phyloP scores from a whole-genome alignment of 2,888 invertebrate species.

The Synergus gifuensis region DNA sequence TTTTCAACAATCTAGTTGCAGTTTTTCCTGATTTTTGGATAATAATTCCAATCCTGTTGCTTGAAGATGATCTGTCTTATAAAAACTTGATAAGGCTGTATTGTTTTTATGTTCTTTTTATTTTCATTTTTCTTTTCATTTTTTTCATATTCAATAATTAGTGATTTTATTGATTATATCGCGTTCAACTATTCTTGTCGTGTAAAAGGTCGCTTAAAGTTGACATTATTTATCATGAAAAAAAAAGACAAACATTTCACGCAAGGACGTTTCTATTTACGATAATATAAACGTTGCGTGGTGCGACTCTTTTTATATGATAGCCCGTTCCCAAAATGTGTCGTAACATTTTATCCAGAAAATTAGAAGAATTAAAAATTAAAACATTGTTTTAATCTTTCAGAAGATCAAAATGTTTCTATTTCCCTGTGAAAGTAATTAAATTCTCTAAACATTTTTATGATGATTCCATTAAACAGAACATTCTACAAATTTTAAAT shows the following conservation, averaged over 20 bases:
- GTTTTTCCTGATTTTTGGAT: background rate
- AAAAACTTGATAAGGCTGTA: background rate
- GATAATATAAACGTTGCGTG: background rate
- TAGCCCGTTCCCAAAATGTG: background rate
- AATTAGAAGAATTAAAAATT: background rate
- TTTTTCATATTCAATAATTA: background rate
- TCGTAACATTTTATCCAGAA: background rate
- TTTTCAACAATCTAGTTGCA: background rate
- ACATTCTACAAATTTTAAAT: no score
- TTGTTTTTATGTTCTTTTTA: background rate
- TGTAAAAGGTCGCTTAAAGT: background rate
- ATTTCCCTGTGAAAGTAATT: no score
- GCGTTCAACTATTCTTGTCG: background rate
- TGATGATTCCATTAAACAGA: no score
- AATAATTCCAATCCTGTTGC: background rate
- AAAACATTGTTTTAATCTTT: no score
- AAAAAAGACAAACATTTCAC: background rate
- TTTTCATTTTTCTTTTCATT: no score
- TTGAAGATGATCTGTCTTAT: background rate
- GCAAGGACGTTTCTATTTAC: background rate
- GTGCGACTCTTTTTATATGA: background rate
- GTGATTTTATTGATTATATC: background rate
- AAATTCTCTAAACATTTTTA: no score
- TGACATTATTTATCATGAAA: background rate
- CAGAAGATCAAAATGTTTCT: background rate